Base-by-base conservation (phyloP, 1,140 invertebrate species). In the Eupristina koningsbergeri region DNA sequence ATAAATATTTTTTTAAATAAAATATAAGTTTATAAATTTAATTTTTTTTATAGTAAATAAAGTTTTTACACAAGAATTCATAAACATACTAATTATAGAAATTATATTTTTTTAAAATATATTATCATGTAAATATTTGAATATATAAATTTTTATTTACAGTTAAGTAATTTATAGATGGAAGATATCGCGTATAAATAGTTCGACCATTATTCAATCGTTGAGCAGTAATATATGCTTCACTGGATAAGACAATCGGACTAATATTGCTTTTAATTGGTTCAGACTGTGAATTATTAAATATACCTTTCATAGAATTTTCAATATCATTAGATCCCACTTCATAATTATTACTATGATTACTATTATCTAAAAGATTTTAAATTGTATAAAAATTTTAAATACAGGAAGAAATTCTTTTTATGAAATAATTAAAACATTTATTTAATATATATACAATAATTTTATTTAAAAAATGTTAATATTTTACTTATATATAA, bases 111-210 rank as follows among this genome's bases (percentile, higher is more conserved):
- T 64, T 64, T 13, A 31, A n/a, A n/a, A n/a, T n/a, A 15, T 15
- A 64, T 1, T 64, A 64, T 31, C 29, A 29, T 8, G 5, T 61
- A 61, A 61, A 61, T 3, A 61, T 61, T n/a, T 61, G 2, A 15
- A 34, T 64, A 64, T 64, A 31, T 64, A 74, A 53, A 83, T 22
- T 78, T 50, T 85, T 61, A 88, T 88, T 90, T 91, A 94, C 93
- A 67, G 93, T 93, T 79, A 94, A 87, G 75, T 93, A 89, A 89
- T 91, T 92, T 45, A 91, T 91, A n/a, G 92, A 89, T 80, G 89
- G 88, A 86, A 93, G 90, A 85, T 93, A 93, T 83, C 92, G 91
- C 22, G 92, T 93, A 85, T 93, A 94, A 50, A 93, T 88, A 84
- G 93, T 91, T 85, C 91, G 89, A 83, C 89, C 88, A 36, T 93